Evolutionary conservation across 37 sponge, comb jelly and placozoan genomes (phyloP).

Genomic region (Geodia barretti): DNA sequence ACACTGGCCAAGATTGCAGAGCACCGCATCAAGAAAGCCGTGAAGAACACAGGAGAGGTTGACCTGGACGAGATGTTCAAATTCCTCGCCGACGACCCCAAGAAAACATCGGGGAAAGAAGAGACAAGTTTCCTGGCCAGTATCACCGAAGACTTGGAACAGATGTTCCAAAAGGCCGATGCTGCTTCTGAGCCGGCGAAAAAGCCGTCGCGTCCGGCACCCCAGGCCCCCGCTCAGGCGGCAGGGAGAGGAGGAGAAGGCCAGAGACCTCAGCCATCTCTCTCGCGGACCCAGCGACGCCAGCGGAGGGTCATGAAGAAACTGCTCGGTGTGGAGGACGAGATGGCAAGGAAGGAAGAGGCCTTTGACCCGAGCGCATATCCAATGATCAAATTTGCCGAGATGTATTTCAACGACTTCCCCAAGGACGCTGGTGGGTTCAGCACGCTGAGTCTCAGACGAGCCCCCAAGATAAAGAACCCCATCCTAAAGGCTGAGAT

Average conservation of each 20-base stretch:
- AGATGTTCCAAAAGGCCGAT: constrained; percentile 60
- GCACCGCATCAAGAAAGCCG: constrained; percentile 64
- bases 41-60: constrained; percentile 56
- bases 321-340: constrained; percentile 81
- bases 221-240: constrained; percentile 26
- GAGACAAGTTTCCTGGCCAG: constrained; percentile 52
- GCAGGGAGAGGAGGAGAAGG: background rate
- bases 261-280: background rate
- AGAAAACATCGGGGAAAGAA: constrained; percentile 47
- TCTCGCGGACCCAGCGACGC: constrained; percentile 77
- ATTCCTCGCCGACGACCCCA: constrained; percentile 64
- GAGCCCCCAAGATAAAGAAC: constrained; percentile 62
- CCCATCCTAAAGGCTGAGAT: constrained; percentile 84
- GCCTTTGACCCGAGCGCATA: constrained; percentile 74
- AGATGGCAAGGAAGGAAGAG: constrained; percentile 43
- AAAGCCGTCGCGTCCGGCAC: constrained; percentile 55
- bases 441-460: constrained; percentile 69
- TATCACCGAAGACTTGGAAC: constrained; percentile 70
- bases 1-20: constrained; percentile 89
- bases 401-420: constrained; percentile 92
- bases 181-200: constrained; percentile 34
- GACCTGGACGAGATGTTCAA: constrained; percentile 88
- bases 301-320: constrained; percentile 88
- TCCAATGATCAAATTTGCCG: constrained; percentile 88
- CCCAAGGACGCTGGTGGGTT: constrained; percentile 81